phyloP scores from a whole-genome alignment of 2,888 invertebrate species.

The Nezara viridula region DNA sequence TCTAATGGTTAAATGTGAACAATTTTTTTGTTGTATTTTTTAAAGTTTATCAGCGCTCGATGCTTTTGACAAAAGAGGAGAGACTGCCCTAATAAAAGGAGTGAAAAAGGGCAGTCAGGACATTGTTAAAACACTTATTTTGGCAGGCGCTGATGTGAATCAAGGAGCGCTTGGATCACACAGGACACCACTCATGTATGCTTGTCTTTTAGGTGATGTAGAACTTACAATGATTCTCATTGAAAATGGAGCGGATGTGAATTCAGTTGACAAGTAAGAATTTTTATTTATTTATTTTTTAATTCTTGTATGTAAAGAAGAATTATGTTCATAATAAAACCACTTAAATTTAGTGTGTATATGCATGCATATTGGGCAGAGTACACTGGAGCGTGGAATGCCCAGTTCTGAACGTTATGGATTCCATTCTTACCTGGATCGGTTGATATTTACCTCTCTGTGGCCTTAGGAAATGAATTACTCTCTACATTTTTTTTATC shows the following conservation, averaged over 20 bases:
- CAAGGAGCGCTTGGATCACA: conserved; percentile 56
- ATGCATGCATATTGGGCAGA: too few relatives aligned
- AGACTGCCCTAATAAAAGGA: conserved; percentile 62
- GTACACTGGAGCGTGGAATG: too few relatives aligned
- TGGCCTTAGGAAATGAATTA: too few relatives aligned
- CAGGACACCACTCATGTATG: conserved; percentile 57
- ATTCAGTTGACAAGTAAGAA: conserved; percentile 47
- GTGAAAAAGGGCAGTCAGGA: conserved; percentile 53
- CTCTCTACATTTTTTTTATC: too few relatives aligned
- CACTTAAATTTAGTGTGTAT: too few relatives aligned
- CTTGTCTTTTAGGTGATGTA: conserved; percentile 42
- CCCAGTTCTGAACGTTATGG: too few relatives aligned
- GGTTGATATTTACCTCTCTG: too few relatives aligned
- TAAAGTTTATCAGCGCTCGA: conserved; percentile 50
- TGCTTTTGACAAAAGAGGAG: conserved; percentile 61
- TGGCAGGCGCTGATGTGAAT: conserved; percentile 53
- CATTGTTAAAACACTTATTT: conserved; percentile 54
- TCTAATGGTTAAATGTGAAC: too few relatives aligned
- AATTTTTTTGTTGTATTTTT: too few relatives aligned
- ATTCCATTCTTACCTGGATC: too few relatives aligned
- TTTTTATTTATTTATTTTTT: not conserved
- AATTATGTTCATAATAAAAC: too few relatives aligned
- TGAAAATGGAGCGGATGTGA: conserved; percentile 58
- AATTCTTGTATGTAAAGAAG: too few relatives aligned
- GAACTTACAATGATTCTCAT: conserved; percentile 39